These are phyloP conservation scores for Lasioglossum albipes DNA, from an alignment of 1,140 invertebrate genomes.

Conservation along the genomic window DNA sequence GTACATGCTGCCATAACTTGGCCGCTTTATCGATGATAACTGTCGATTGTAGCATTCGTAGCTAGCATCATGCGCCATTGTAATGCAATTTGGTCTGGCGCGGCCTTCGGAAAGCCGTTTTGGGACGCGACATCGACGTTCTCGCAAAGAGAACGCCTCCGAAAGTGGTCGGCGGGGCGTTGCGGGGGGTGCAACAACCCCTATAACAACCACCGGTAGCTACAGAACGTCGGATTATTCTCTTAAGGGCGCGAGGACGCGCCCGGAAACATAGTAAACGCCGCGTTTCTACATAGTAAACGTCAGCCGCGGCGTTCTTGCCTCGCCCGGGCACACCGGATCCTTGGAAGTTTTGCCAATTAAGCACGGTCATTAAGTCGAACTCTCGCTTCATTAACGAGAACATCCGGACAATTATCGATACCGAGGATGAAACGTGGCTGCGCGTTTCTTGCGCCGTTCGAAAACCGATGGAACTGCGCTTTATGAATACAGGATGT, in stretches of 20 bases:
- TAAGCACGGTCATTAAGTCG: conserved; percentile 60
- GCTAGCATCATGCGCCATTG: too few species aligned
- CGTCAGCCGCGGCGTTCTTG: conserved; percentile 31
- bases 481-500: too few species aligned
- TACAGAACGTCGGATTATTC: background rate
- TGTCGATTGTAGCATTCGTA: too few species aligned
- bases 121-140: background rate
- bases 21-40: too few species aligned
- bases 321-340: conserved; percentile 2
- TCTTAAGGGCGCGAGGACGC: background rate
- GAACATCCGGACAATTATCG: conserved; percentile 60
- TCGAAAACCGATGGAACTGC: conserved; percentile 21
- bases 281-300: conserved; percentile 12
- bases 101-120: too few species aligned
- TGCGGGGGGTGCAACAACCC: too few species aligned
- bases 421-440: conserved; percentile 32
- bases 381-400: conserved; percentile 57
- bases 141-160: too few species aligned
- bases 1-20: too few species aligned
- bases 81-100: too few species aligned
- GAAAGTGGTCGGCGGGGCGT: too few species aligned
- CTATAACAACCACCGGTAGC: background rate
- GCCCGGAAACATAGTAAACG: too few species aligned
- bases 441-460: conserved; percentile 15
- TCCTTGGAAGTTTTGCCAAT: conserved; percentile 61